Evolutionary conservation across 2,113 vertebrate species (phyloP), one percentile per base, ranked within the genome.

Genomic region (Chaetorhynchus papuensis): DNA sequence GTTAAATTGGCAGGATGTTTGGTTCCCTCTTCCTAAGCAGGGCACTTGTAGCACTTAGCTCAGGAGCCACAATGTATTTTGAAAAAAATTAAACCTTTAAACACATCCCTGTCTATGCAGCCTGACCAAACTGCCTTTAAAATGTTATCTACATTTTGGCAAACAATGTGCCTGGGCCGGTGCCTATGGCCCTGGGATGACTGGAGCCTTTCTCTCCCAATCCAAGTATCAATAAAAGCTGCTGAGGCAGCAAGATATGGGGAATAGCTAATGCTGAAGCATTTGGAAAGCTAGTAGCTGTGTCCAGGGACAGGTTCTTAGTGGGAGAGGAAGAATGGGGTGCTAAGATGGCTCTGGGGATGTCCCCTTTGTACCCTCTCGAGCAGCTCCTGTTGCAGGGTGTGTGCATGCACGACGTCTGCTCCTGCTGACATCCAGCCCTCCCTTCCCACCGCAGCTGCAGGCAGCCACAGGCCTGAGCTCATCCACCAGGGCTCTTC

Each of bases 121-220:
- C 10, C 47, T 89, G 63, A 88, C 37, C 49, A 59, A 72, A 47
- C 21, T n/a, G 10, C 28, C 63, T 64, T 91, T 83, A 81, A 53
- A 68, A 76, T 71, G 8, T 37, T 93, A 44, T 7, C 37, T 30
- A 44, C 10, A 33, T 69, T 80, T 64, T 16, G 9, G 53, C 35
- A 71, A 86, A 78, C 30, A 5, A 3, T 6, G 5, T 78, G 72
- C 47, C 65, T 61, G 22, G 39, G 27, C 28, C 41, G 16, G 8
- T 59, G 45, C 64, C 30, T 76, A 9, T 79, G 65, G 72, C 42
- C n/a, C 53, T 59, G 64, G 45, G 60, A 75, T 71, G 76, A 74
- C 54, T 71, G 60, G 42, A 49, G 31, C 49, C 47, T 76, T 91
- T 87, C 35, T 94, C 87, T 83, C 72, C n/a, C 85, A 84, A 87